Percentiles rank a stretch among this genome's conserved stretches.
phyloP scores from a whole-genome alignment of 1,140 invertebrate species.

The Temnothorax longispinosus region DNA sequence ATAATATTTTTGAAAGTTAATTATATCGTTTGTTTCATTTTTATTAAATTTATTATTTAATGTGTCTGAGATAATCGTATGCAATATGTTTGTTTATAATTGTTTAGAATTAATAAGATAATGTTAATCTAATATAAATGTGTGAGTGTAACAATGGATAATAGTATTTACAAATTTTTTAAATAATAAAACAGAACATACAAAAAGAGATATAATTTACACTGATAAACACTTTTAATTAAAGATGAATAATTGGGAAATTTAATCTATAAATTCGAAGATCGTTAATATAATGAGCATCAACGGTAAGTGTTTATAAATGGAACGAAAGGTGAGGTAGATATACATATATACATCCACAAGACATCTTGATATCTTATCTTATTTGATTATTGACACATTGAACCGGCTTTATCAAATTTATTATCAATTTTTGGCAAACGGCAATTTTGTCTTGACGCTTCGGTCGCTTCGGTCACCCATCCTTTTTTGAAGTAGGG shows the following conservation, averaged over 20 bases:
- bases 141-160: not conserved
- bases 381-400: slow-evolving; percentile 79
- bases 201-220: not conserved
- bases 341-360: slow-evolving; percentile 36
- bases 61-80: too few species aligned
- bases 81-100: too few species aligned
- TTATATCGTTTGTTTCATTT: not conserved
- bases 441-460: slow-evolving; percentile 81
- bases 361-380: slow-evolving; percentile 83
- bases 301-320: not conserved
- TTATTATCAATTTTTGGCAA: slow-evolving; percentile 85
- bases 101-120: too few species aligned
- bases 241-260: not conserved
- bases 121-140: not conserved
- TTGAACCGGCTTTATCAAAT: slow-evolving; percentile 81
- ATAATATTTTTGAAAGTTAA: not conserved
- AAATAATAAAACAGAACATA: not conserved
- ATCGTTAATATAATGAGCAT: slow-evolving; percentile 49
- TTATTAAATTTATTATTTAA: not conserved
- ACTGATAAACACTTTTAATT: not conserved
- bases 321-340: not conserved
- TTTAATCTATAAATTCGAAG: slow-evolving; percentile 54
- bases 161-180: not conserved
- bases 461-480: slow-evolving; percentile 3
- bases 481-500: slow-evolving; percentile 62